A percentile compares a stretch with the other conserved stretches of the same genome.
phyloP scores from a whole-genome alignment of 1,140 invertebrate species.

The Elysia chlorotica region DNA sequence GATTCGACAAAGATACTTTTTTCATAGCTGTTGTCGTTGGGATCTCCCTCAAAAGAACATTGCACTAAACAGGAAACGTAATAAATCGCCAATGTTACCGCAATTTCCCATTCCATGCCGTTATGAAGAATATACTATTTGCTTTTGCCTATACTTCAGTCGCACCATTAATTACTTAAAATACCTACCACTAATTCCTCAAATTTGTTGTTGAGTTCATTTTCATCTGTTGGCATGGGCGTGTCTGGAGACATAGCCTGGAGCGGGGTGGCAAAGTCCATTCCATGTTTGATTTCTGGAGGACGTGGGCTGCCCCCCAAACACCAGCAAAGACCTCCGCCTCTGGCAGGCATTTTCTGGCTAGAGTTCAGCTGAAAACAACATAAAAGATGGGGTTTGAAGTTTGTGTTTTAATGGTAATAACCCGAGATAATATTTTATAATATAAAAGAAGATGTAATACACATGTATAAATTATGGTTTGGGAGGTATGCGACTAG shows the following conservation, averaged over 20 bases:
- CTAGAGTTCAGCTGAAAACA: neutral
- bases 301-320: constrained; percentile 50
- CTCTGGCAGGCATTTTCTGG: constrained; percentile 40
- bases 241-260: constrained; percentile 83
- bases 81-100: no score
- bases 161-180: no score
- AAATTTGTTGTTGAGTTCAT: constrained; percentile 91
- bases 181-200: constrained; percentile 84
- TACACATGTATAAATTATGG: no score
- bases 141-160: no score
- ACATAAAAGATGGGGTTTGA: neutral
- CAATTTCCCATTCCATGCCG: no score
- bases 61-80: neutral
- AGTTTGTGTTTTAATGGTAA: neutral
- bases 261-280: constrained; percentile 82
- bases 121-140: no score
- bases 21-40: no score
- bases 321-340: constrained; percentile 57
- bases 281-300: constrained; percentile 55
- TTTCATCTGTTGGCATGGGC: constrained; percentile 86
- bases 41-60: no score
- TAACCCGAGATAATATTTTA: neutral
- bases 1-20: no score
- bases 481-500: no score
- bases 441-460: neutral